These are phyloP conservation scores for Xiphorhynchus erythropygius DNA, from an alignment of 2,797 vertebrate genomes.

Conservation along the genomic window DNA sequence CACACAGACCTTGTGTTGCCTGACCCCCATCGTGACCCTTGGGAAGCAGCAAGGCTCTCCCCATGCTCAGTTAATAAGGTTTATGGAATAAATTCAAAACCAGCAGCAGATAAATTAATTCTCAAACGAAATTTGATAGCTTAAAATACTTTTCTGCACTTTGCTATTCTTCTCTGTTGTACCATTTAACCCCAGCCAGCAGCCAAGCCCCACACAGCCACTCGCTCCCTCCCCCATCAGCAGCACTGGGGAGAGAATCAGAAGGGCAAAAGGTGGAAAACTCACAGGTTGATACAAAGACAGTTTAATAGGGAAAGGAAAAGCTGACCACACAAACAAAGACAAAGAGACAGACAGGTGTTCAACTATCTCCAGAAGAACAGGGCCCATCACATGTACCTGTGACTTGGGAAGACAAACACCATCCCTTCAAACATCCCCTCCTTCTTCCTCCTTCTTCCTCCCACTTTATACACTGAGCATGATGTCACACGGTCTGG, in stretches of 20 bases:
- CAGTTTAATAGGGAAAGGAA: neutral
- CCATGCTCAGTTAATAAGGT: neutral
- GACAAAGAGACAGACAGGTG: neutral
- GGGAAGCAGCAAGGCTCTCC: neutral
- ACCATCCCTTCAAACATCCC: fast-evolving
- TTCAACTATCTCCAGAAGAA: neutral
- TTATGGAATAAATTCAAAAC: neutral
- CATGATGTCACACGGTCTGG: neutral
- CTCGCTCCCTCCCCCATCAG: fast-evolving
- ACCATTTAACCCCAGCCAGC: neutral
- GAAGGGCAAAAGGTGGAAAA: neutral
- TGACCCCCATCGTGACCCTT: fast-evolving
- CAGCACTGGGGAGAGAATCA: neutral
- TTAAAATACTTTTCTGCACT: neutral
- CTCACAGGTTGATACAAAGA: neutral
- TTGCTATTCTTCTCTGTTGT: neutral
- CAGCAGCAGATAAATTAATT: fast-evolving
- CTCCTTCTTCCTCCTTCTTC: neutral
- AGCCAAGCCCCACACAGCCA: fast-evolving
- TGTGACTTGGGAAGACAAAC: neutral
- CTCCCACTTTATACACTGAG: fast-evolving
- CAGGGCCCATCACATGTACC: fast-evolving
- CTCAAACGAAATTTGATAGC: neutral
- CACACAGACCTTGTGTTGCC: fast-evolving
- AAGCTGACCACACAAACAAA: neutral